Evolutionary conservation across 2,113 vertebrate genomes (phyloP).

Genomic region (Nothobranchius furzeri): DNA sequence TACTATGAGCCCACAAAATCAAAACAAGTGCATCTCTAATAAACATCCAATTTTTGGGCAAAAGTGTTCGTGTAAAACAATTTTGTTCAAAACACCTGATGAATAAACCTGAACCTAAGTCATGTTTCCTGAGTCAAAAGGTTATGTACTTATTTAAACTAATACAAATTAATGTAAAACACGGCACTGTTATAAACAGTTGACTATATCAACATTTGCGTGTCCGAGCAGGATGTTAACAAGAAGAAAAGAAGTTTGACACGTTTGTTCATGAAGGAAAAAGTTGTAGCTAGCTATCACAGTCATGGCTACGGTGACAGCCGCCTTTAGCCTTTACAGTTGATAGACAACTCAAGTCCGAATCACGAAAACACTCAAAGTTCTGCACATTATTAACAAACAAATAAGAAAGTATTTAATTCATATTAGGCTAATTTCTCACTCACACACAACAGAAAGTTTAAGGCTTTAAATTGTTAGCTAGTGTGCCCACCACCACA

Average conservation of each 20-base stretch:
- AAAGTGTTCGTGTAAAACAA: not conserved
- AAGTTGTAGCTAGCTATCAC: not conserved
- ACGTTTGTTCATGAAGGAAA: no score
- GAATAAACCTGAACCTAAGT: not conserved
- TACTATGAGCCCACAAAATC: no score
- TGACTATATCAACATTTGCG: not conserved
- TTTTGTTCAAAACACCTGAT: not conserved
- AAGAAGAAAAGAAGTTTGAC: no score
- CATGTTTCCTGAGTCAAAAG: no score
- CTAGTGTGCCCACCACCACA: no score
- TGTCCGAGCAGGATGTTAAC: no score
- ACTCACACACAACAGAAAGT: not conserved
- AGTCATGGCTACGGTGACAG: not conserved
- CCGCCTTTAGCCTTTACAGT: not conserved
- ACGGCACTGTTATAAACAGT: not conserved
- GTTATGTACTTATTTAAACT: no score
- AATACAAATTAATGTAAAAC: no score
- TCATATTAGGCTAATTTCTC: not conserved
- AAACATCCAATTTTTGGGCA: not conserved
- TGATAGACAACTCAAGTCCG: constrained; percentile 13
- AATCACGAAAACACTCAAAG: not conserved
- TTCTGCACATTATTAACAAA: no score
- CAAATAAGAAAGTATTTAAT: no score
- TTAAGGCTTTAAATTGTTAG: no score
- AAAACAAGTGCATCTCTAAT: not conserved